A percentile compares a stretch with the other conserved stretches of the same genome.
Evolutionary conservation across 2,797 vertebrate genomes (phyloP).

Genomic region (Lepidocolaptes lacrymiger): DNA sequence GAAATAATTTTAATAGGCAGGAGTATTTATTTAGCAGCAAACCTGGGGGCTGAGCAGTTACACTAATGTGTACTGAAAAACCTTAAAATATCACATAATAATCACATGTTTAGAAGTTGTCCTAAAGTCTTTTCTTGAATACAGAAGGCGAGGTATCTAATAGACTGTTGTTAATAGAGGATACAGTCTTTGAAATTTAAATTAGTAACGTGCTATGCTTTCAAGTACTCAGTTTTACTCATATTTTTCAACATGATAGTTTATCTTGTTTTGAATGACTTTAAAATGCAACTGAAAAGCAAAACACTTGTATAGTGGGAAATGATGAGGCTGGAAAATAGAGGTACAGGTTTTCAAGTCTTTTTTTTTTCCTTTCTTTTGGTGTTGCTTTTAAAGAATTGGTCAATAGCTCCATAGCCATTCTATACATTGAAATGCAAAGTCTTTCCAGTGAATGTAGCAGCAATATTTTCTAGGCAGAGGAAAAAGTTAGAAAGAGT

Average conservation of each 20-base stretch:
- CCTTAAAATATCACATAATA: neutral
- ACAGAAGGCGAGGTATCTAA: neutral
- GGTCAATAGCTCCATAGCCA: accelerated
- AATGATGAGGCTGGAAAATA: neutral
- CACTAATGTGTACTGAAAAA: neutral
- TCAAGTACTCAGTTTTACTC: neutral
- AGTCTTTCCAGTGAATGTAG: neutral
- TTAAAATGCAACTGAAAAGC: neutral
- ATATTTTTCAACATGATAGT: neutral
- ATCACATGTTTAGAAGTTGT: neutral
- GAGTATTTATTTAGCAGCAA: neutral
- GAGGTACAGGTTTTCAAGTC: neutral
- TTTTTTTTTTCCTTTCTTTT: too few relatives aligned
- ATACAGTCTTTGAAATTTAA: neutral
- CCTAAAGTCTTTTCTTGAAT: neutral
- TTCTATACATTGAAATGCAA: neutral
- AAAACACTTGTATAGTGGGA: neutral
- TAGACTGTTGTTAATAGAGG: neutral
- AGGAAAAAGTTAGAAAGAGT: neutral
- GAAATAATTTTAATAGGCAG: neutral
- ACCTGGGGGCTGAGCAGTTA: neutral
- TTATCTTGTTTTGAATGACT: neutral
- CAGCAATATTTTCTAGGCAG: neutral
- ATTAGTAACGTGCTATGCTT: neutral
- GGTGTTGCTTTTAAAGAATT: neutral